Evolutionary conservation across 2,113 vertebrate genomes (phyloP).

Genomic region (Equus przewalskii): DNA sequence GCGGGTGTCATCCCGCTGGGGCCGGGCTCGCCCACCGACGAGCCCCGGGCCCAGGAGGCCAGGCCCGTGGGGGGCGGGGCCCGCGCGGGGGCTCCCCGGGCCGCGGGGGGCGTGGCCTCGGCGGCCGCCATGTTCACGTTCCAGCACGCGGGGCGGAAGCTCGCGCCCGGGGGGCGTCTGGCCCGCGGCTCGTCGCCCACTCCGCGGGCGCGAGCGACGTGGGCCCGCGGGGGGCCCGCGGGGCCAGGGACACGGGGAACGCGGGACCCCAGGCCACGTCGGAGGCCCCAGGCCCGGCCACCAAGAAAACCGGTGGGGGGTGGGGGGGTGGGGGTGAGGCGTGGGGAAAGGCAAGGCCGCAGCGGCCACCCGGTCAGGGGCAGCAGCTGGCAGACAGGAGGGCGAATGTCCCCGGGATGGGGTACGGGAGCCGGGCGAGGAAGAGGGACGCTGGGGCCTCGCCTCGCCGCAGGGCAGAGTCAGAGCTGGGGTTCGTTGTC

Average conservation of each 20-base stretch:
- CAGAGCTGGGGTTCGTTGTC: background rate
- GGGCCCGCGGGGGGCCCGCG: background rate
- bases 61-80: too few species aligned
- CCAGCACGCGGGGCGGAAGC: background rate
- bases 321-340: background rate
- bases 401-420: background rate
- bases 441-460: background rate
- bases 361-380: background rate
- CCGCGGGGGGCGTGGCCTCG: background rate
- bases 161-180: background rate
- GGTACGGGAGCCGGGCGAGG: background rate
- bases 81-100: background rate
- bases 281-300: background rate
- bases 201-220: background rate
- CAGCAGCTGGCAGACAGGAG: background rate
- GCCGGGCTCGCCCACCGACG: background rate
- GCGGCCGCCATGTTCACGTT: background rate
- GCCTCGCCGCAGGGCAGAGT: background rate
- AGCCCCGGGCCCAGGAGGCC: background rate
- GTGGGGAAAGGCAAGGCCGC: too few species aligned
- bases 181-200: too few species aligned
- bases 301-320: too few species aligned
- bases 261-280: background rate
- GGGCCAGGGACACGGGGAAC: background rate
- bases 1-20: background rate